Base-by-base conservation (phyloP, 2,113 vertebrate genomes). In the Strix aluco region DNA sequence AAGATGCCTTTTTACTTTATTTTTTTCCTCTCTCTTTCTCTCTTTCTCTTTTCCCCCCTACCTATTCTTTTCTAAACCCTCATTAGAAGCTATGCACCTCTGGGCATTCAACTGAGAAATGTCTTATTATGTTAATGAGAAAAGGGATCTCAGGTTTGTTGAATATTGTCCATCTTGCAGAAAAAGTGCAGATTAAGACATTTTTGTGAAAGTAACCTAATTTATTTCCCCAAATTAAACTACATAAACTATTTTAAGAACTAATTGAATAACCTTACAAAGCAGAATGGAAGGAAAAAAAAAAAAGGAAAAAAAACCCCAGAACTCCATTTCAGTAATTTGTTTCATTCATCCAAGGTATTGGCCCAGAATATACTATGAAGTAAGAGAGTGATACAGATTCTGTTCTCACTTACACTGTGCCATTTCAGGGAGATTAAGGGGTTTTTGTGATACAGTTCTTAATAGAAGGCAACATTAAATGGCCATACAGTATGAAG, bases 131-230 rank as follows among this genome's bases (percentile, higher is more conserved):
- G 71, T 80, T 93, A 80, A 89, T 65, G 86, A 92, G 88, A 93
- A 92, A 96, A 94, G 7, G 34, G 38, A 91, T 79, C 69, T 94
- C 87, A 73, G 61, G 66, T 82, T 86, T 86, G 75, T 74, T 86
- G 57, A 95, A 97, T 92, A 91, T 93, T 92, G 90, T 85, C 70
- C n/a, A 88, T 47, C 74, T 93, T 94, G 95, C 95, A 96, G 80
- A 97, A 97, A 96, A 96, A 93, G 77, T 93, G 94, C 96, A 91
- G 92, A 94, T 72, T 93, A 96, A 89, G 77, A 91, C n/a, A 30
- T 72, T 93, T 94, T 85, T 89, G 89, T 67, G 86, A 86, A 86
- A 89, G 73, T 93, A 97, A 70, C 83, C 75, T 96, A 65, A 94
- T 93, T 96, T 96, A 88, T 91, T 92, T 91, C 8, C 49, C 77